phyloP scores from a whole-genome alignment of 2,113 vertebrate species.

The Ramphastos sulfuratus region DNA sequence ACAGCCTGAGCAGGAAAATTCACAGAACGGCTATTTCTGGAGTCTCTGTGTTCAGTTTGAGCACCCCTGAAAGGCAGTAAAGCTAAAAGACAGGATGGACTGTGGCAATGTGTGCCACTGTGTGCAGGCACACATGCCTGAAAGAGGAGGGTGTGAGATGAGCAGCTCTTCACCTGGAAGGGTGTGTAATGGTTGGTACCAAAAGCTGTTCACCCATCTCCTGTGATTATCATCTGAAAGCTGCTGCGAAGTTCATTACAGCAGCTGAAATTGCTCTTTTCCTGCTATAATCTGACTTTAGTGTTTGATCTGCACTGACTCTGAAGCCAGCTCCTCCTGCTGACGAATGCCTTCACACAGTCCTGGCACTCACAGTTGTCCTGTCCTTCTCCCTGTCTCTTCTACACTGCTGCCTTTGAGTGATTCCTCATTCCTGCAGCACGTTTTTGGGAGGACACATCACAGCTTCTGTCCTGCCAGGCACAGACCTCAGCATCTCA shows the following conservation, averaged over 20 bases:
- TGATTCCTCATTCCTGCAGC: background rate
- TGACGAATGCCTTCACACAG: background rate
- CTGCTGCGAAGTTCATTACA: background rate
- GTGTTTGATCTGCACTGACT: background rate
- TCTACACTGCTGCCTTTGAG: background rate
- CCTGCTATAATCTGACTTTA: background rate
- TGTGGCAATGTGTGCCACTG: background rate
- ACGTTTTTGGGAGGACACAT: background rate
- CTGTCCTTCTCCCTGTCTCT: background rate
- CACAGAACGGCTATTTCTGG: background rate
- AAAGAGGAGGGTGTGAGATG: background rate
- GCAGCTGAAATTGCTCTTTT: background rate
- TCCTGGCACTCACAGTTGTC: background rate
- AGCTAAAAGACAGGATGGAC: background rate
- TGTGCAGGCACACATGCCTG: background rate
- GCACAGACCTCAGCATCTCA: background rate
- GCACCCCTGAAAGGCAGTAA: no score
- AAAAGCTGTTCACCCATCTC: background rate
- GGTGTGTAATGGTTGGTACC: background rate
- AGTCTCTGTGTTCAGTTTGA: background rate
- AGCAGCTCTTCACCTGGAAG: background rate
- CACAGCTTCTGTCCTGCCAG: background rate
- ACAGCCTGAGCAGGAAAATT: background rate
- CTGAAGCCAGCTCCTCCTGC: background rate
- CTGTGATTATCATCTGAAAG: background rate